Percentiles rank a stretch among this genome's conserved stretches.
phyloP scores from a whole-genome alignment of 2,113 vertebrate genomes.

The Lota lota region DNA sequence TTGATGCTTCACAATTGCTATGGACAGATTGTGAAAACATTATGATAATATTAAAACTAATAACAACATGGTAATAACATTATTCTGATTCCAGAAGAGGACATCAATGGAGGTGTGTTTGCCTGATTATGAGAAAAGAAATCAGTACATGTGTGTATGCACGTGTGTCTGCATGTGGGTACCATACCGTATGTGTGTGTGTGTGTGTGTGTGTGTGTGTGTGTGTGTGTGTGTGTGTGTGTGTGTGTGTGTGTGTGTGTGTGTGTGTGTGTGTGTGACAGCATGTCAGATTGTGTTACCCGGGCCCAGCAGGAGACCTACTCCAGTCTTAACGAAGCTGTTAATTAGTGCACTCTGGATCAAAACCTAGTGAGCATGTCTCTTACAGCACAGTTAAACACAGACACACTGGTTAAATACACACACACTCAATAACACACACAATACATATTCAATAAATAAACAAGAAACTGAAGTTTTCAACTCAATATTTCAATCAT shows the following conservation, averaged over 20 bases:
- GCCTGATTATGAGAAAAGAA: not conserved
- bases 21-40: too few relatives aligned
- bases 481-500: too few relatives aligned
- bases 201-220: not conserved
- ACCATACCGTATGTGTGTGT: not conserved
- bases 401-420: not conserved
- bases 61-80: too few relatives aligned
- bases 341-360: constrained; percentile 71
- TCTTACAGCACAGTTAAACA: constrained; percentile 32
- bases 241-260: not conserved
- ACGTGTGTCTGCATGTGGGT: not conserved
- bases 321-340: constrained; percentile 66
- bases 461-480: too few relatives aligned
- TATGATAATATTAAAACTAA: too few relatives aligned
- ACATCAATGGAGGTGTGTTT: too few relatives aligned
- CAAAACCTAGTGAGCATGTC: constrained; percentile 60
- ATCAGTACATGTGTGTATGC: not conserved
- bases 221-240: constrained; percentile 6
- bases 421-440: too few relatives aligned
- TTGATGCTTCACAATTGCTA: too few relatives aligned
- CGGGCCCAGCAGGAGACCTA: constrained; percentile 45
- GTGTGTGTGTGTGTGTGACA: not conserved
- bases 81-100: too few relatives aligned
- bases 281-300: constrained; percentile 8
- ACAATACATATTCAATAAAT: too few relatives aligned